Conservation (phyloP, 2,888 invertebrate genomes). For the Pomacea canaliculata region DNA sequence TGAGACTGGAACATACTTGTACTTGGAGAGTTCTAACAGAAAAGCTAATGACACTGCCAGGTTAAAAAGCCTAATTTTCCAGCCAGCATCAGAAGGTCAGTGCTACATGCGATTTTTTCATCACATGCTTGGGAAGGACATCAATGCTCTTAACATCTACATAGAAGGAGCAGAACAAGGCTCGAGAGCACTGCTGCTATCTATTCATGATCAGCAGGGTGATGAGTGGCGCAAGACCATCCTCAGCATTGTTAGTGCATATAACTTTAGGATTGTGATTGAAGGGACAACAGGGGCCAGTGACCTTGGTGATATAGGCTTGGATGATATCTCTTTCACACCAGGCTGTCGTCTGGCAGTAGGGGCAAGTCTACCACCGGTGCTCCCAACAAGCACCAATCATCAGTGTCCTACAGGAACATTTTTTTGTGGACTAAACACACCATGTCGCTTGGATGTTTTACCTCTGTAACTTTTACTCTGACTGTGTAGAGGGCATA, state of each 20-base stretch:
- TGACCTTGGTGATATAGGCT: constrained; percentile 61
- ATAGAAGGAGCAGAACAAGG: constrained; percentile 48
- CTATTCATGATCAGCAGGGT: constrained; percentile 28
- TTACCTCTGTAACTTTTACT: constrained; percentile 57
- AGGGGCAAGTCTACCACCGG: constrained; percentile 42
- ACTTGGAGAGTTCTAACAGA: constrained; percentile 56
- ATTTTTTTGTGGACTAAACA: constrained; percentile 30
- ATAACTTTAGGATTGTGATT: constrained; percentile 57
- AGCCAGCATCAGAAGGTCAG: constrained; percentile 35
- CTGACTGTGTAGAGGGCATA: constrained; percentile 54
- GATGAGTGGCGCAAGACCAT: constrained; percentile 54
- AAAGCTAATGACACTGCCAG: constrained; percentile 50
- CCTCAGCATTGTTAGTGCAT: constrained; percentile 43
- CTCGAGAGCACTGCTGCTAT: constrained; percentile 36
- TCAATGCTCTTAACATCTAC: constrained; percentile 57
- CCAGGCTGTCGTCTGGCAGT: constrained; percentile 46
- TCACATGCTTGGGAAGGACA: constrained; percentile 58
- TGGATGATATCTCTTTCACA: constrained; percentile 63
- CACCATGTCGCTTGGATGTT: constrained; percentile 44
- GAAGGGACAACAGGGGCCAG: constrained; percentile 56
- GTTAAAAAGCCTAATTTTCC: constrained; percentile 53
- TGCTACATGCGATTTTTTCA: constrained; percentile 63
- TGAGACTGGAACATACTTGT: constrained; percentile 60
- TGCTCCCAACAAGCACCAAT: constrained; percentile 33
- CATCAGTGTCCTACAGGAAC: constrained; percentile 34